phyloP scores from a whole-genome alignment of 2,888 invertebrate species.

The Epinotia nisella region DNA sequence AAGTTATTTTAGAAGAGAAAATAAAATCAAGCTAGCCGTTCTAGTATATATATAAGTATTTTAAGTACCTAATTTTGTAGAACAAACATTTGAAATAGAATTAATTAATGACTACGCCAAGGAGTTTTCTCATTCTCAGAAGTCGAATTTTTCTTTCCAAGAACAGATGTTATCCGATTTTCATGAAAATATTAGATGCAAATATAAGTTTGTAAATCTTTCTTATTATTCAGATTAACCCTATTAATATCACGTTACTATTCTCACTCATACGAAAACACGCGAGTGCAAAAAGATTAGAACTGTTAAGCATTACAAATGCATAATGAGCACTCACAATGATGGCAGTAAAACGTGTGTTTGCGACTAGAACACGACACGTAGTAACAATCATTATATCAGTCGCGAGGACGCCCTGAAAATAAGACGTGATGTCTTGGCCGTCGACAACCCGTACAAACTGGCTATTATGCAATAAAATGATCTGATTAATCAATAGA shows the following conservation, averaged over 20 bases:
- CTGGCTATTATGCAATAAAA: slow-evolving; percentile 79
- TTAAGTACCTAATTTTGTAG: too few relatives aligned
- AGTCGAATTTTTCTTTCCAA: neutral
- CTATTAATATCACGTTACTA: neutral
- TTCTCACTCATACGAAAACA: neutral
- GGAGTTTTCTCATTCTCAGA: slow-evolving; percentile 12
- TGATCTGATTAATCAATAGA: slow-evolving; percentile 82
- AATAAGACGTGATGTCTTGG: slow-evolving; percentile 25
- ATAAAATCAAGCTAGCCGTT: neutral
- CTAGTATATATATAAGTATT: too few relatives aligned
- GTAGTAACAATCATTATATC: slow-evolving; percentile 34
- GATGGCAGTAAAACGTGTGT: slow-evolving; percentile 14
- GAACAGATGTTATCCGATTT: neutral
- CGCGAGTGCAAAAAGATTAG: neutral
- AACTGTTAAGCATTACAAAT: neutral
- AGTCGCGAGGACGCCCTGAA: slow-evolving; percentile 31
- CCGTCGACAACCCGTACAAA: slow-evolving; percentile 45
- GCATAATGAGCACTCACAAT: neutral
- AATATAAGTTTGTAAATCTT: neutral
- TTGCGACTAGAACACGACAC: slow-evolving; percentile 14
- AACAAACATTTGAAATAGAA: neutral
- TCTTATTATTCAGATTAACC: neutral
- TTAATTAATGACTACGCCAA: slow-evolving; percentile 1
- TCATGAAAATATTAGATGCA: neutral
- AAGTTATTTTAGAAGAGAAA: slow-evolving; percentile 7